Evolutionary conservation across 2,797 vertebrate species (phyloP), one percentile per base, ranked within the genome.

Genomic region (Enteromius afrohamiltoni): DNA sequence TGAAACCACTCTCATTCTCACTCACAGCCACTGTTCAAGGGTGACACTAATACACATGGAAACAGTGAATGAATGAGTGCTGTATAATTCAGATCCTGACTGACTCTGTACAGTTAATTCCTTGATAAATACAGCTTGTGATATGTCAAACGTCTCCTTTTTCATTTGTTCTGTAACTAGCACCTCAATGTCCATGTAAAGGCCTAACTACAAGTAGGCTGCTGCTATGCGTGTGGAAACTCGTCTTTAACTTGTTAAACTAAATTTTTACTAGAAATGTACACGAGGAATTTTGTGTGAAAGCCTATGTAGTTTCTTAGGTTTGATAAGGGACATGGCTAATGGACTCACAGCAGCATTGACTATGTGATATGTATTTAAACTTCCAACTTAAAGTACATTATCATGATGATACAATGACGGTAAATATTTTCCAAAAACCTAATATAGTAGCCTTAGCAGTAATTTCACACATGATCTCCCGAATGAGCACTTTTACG

Each of bases 51-150:
- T 87, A 91, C 89, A 89, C 89, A 86, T 82, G 87, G 86, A 82
- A 92, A 88, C 83, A 86, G 86, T 86, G 89, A 91, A 89, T 87
- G 89, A 91, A 89, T 90, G 65, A 88, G 82, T 79, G 62, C 83
- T 88, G 87, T 85, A 68, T 83, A 71, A 73, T 82, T 82, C 87
- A 83, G 34, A 88, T 81, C 91, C 89, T 85, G 87, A 87, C 87
- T 89, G 88, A 88, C 88, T 91, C 87, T 92, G 91, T 92, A 91
- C 91, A 93, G 90, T 86, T 74, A 64, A 91, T 91, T 91, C 88
- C 91, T 91, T 93, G 90, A 92, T 90, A 90, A 93, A 93, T 92
- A 92, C 90, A 93, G 87, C 88, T 93, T 93, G 91, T 92, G 90
- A 92, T 93, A 92, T 87, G 92, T 84, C 83, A 87, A 83, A 91